phyloP scores from a whole-genome alignment of 23 tunicate genomes.

The Halocynthia roretzi region DNA sequence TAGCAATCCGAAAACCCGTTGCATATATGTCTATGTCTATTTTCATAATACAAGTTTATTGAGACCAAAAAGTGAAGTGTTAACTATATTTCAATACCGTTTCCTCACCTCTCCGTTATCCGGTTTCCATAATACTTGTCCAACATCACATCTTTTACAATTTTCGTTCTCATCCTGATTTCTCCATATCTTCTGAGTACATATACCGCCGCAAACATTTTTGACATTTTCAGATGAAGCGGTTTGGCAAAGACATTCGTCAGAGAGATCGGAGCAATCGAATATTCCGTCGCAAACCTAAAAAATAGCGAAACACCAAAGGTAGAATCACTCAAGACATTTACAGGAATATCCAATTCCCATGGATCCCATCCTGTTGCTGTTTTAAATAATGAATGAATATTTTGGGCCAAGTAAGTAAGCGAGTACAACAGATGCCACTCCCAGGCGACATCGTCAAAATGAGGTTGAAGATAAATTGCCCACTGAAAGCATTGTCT shows the following conservation, averaged over 20 bases:
- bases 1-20: too few species aligned
- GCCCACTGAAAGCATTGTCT: too few species aligned
- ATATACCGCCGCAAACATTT: conserved; percentile 26
- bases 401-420: too few species aligned
- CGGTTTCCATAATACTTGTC: conserved; percentile 23
- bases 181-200: conserved; percentile 22
- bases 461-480: too few species aligned
- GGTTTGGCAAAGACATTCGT: conserved; percentile 45
- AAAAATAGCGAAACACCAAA: neutral
- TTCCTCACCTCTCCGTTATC: neutral
- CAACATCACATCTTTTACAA: conserved; percentile 5
- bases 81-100: neutral
- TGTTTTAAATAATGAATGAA: too few species aligned
- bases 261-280: conserved; percentile 42
- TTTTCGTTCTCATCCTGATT: conserved; percentile 6
- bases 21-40: neutral
- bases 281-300: conserved; percentile 54
- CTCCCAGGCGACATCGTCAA: too few species aligned
- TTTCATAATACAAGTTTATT: too few species aligned
- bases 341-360: too few species aligned
- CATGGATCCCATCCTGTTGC: too few species aligned
- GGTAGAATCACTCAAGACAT: too few species aligned
- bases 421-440: too few species aligned
- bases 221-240: conserved; percentile 11
- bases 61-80: neutral